Percentiles rank a stretch among this genome's conserved stretches.
Evolutionary conservation across 2,888 invertebrate species (phyloP).

Genomic region (Xestobium rufovillosum): DNA sequence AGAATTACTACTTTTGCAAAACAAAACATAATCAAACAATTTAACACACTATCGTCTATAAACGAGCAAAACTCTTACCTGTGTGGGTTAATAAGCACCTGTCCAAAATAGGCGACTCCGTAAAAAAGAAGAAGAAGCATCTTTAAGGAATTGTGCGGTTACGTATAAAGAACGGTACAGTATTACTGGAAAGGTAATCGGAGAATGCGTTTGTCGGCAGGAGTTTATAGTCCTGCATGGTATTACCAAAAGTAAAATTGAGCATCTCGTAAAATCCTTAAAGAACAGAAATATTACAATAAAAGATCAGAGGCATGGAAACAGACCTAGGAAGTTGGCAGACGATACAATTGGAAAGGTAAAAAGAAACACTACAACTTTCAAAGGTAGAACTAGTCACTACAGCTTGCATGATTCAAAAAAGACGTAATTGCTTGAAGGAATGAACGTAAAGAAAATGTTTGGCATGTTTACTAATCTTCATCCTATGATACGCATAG

Average conservation of each 20-base stretch:
- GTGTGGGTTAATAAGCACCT: slow-evolving; percentile 1
- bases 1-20: background rate
- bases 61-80: slow-evolving; percentile 2
- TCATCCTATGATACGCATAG: too few species aligned
- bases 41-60: background rate
- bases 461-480: slow-evolving; percentile 6
- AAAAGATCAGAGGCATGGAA: background rate
- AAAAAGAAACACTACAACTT: background rate
- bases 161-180: background rate
- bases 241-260: background rate
- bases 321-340: slow-evolving; percentile 2
- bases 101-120: background rate
- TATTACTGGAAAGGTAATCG: background rate
- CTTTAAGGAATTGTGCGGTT: slow-evolving; percentile 1
- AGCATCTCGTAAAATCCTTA: slow-evolving; percentile 1
- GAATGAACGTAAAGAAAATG: slow-evolving; percentile 6
- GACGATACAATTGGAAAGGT: background rate
- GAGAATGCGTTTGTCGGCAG: background rate
- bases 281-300: background rate
- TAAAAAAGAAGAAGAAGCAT: background rate
- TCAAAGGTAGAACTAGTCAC: too few species aligned
- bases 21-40: background rate
- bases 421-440: slow-evolving; percentile 4
- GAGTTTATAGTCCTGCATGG: slow-evolving; percentile 2
- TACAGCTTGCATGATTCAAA: background rate